Conservation (phyloP, 1,140 invertebrate species). For the Drosophila novamexicana region DNA sequence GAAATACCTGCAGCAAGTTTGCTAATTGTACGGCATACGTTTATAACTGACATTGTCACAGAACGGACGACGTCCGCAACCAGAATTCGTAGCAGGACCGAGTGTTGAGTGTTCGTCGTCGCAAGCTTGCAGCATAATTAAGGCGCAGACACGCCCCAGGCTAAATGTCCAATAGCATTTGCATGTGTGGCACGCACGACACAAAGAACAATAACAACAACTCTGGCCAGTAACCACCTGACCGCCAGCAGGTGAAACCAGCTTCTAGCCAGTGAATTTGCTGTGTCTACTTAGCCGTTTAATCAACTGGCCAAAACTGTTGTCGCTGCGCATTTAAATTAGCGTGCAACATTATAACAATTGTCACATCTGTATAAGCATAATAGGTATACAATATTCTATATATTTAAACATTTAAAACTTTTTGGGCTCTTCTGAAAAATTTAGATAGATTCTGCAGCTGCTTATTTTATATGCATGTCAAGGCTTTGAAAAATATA, state of each 20-base stretch:
- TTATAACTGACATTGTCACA: slow-evolving; percentile 58
- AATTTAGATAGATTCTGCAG: slow-evolving; percentile 47
- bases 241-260: slow-evolving; percentile 16
- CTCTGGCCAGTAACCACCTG: slow-evolving; percentile 31
- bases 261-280: neutral
- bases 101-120: slow-evolving; percentile 19
- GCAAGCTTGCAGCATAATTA: slow-evolving; percentile 78
- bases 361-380: slow-evolving; percentile 32
- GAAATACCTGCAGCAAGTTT: slow-evolving; percentile 76
- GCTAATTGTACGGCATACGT: slow-evolving; percentile 70
- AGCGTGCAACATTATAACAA: slow-evolving; percentile 26
- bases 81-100: slow-evolving; percentile 23
- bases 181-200: slow-evolving; percentile 67
- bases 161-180: slow-evolving; percentile 57
- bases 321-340: slow-evolving; percentile 27
- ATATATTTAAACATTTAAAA: too few species aligned
- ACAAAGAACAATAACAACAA: slow-evolving; percentile 32
- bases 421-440: neutral
- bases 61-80: slow-evolving; percentile 32
- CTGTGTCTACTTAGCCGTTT: slow-evolving; percentile 32
- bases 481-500: slow-evolving; percentile 35
- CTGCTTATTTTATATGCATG: slow-evolving; percentile 55
- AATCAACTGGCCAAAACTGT: slow-evolving; percentile 30
- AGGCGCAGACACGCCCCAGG: slow-evolving; percentile 61
- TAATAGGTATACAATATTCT: neutral